phyloP scores from a whole-genome alignment of 2,113 vertebrate species.

The Stegastes partitus region DNA sequence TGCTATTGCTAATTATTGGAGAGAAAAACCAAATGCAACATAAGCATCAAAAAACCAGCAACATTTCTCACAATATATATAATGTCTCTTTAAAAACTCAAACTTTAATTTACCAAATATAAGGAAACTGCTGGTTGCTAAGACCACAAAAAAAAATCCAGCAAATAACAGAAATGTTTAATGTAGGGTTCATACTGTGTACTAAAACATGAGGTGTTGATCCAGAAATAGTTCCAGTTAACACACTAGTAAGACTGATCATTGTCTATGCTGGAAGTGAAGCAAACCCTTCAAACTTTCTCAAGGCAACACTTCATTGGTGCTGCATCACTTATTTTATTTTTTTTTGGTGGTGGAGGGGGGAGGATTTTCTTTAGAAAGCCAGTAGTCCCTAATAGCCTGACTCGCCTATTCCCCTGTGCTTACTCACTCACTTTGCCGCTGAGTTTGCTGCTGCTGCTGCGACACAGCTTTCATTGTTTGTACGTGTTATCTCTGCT shows the following conservation, averaged over 20 bases:
- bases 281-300: no score
- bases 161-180: no score
- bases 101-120: no score
- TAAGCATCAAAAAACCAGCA: background rate
- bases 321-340: background rate
- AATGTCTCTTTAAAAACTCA: background rate
- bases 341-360: background rate
- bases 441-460: conserved; percentile 12
- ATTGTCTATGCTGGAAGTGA: no score
- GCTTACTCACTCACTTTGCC: background rate
- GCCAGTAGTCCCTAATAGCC: background rate
- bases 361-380: background rate
- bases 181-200: background rate
- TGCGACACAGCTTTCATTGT: conserved; percentile 1
- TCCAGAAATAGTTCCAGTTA: no score
- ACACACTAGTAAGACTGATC: no score
- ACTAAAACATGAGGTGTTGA: background rate
- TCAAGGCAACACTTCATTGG: no score
- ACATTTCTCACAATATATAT: background rate
- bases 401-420: background rate
- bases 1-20: background rate
- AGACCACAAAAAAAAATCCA: no score
- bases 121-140: no score
- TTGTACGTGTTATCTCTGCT: background rate
- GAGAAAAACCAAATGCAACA: background rate